phyloP scores from a whole-genome alignment of 2,888 invertebrate genomes.

The Drosophila borealis region DNA sequence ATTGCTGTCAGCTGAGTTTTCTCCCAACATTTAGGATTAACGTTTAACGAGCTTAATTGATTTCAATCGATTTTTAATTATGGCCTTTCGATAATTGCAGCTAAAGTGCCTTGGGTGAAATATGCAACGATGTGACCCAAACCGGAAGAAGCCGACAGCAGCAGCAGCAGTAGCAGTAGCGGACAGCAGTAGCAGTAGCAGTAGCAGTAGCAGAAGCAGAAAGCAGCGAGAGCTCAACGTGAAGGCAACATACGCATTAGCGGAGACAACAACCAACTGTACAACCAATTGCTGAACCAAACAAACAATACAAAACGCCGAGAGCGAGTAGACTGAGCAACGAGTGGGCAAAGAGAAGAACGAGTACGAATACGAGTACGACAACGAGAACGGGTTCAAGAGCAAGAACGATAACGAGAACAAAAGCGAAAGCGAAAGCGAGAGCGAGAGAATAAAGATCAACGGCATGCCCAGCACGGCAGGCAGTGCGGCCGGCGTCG shows the following conservation, averaged over 20 bases:
- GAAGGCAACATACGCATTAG: slow-evolving; percentile 31
- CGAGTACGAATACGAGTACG: background rate
- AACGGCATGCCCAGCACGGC: slow-evolving; percentile 75
- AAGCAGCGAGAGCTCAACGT: slow-evolving; percentile 12
- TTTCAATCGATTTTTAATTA: slow-evolving; percentile 39
- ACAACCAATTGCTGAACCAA: slow-evolving; percentile 21
- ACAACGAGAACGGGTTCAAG: background rate
- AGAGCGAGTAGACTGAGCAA: slow-evolving; percentile 52
- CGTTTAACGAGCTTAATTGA: slow-evolving; percentile 21
- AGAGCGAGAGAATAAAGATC: slow-evolving; percentile 35
- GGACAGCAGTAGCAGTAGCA: slow-evolving; percentile 11
- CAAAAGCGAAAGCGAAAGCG: background rate
- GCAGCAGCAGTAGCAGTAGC: slow-evolving; percentile 12
- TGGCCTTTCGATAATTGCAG: slow-evolving; percentile 33
- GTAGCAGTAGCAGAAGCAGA: slow-evolving; percentile 12
- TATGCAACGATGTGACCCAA: slow-evolving; percentile 52
- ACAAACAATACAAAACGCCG: slow-evolving; percentile 19
- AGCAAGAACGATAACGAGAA: background rate
- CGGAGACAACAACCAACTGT: slow-evolving; percentile 11
- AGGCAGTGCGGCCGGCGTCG: slow-evolving; percentile 73
- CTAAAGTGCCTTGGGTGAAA: slow-evolving; percentile 43
- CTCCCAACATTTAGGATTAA: slow-evolving; percentile 12
- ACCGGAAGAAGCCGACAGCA: slow-evolving; percentile 22
- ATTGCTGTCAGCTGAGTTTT: slow-evolving; percentile 2
- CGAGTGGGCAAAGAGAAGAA: slow-evolving; percentile 3